Conservation (phyloP, 2,797 vertebrate species). For the Pantherophis alleghaniensis region DNA sequence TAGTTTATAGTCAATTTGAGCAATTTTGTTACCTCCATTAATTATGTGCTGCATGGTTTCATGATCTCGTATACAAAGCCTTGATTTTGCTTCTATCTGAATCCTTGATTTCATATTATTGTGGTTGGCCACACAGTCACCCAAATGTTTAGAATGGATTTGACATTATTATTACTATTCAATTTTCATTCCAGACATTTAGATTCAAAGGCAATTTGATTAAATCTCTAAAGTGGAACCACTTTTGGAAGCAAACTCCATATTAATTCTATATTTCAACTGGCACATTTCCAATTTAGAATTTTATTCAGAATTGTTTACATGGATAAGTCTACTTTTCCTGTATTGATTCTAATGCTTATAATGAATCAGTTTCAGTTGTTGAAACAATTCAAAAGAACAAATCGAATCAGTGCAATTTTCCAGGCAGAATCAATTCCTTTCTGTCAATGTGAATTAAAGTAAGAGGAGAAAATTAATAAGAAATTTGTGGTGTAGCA, state of each 20-base stretch:
- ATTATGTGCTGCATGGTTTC: not conserved
- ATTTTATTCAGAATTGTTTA: not conserved
- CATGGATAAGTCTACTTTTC: not conserved
- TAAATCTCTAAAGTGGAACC: not conserved
- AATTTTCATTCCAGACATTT: not conserved
- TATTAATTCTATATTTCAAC: not conserved
- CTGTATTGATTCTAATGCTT: not conserved
- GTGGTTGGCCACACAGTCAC: not conserved
- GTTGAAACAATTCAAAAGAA: not conserved
- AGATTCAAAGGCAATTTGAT: not conserved
- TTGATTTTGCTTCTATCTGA: not conserved
- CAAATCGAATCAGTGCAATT: not conserved
- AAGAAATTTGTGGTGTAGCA: conserved; percentile 34
- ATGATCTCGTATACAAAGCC: not conserved
- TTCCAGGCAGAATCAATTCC: not conserved
- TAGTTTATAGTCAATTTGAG: not conserved
- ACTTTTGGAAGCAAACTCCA: not conserved
- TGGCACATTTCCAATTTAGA: not conserved
- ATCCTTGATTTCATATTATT: not conserved
- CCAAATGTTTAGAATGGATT: not conserved
- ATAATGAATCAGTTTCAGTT: not conserved
- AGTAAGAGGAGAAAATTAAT: conserved; percentile 39
- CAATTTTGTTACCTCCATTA: not conserved
- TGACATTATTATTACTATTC: not conserved
- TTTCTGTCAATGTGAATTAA: conserved; percentile 6